Evolutionary conservation across 2,888 invertebrate genomes (phyloP), one percentile per base, ranked within the genome.

Genomic region (Trachelus iudaicus): DNA sequence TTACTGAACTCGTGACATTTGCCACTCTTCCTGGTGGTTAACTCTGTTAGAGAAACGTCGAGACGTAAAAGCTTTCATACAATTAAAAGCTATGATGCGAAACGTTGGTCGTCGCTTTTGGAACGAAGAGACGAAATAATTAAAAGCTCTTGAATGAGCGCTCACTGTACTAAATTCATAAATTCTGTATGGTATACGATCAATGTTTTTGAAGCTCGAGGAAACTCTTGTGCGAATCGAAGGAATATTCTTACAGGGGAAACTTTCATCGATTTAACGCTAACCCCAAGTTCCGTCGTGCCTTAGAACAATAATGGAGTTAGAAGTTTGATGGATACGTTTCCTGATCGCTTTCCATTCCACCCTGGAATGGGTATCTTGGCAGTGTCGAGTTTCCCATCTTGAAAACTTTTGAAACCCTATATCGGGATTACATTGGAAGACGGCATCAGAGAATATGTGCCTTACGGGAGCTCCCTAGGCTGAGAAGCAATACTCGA

Each of bases 361-460:
- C 71, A 78, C 33, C 40, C 71, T 71, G 31, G 69, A 76, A 75
- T 34, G 56, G 40, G 56, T 68, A 73, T 35, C 40, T 23, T 75
- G 31, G 56, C 56, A 33, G 40, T n/a, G 69, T 77, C 78, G 68
- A 37, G 73, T 79, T 79, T 78, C 79, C 68, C 40, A 40, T 73
- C 74, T 79, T 73, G 69, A 68, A 76, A 81, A 81, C 79, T 82
- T 81, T 79, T 79, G 79, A 83, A 81, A 82, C 79, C 73, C 76
- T 77, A 82, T 81, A 82, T 78, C 76, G 76, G 75, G 80, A 81
- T 81, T 79, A 80, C 76, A 80, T 76, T 76, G 76, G 75, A 77
- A 76, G 79, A 79, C 73, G 71, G 73, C 23, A 73, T 73, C 73
- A 69, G 69, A 78, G 73, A 79, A 79, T 73, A 81, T 74, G 78